A percentile compares a stretch with the other conserved stretches of the same genome.
These are phyloP conservation scores for Tuberolachnus salignus DNA, from an alignment of 2,888 invertebrate genomes.

Conservation along the genomic window DNA sequence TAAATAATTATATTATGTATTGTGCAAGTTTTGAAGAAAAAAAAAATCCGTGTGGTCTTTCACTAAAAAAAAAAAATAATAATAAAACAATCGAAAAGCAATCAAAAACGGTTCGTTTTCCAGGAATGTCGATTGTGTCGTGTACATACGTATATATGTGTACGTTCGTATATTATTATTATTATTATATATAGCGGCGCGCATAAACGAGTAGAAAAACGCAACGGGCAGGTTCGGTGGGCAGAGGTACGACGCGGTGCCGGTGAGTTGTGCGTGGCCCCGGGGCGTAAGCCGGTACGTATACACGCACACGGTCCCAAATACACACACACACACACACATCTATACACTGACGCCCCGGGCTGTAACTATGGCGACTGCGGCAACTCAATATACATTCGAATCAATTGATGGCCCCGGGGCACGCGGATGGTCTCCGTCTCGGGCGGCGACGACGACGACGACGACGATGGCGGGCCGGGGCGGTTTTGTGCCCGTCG, in stretches of 20 bases:
- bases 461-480: neutral
- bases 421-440: slow-evolving; percentile 29
- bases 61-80: neutral
- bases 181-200: neutral
- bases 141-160: neutral
- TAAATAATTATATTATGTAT: neutral
- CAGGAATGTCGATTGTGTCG: slow-evolving; percentile 10
- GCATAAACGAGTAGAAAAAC: slow-evolving; percentile 50
- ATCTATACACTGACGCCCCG: slow-evolving; percentile 9
- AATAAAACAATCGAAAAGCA: neutral
- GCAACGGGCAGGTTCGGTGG: neutral
- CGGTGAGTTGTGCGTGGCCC: neutral
- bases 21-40: neutral
- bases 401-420: slow-evolving; percentile 52
- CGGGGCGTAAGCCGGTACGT: slow-evolving; percentile 5
- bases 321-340: neutral
- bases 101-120: slow-evolving; percentile 15
- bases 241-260: neutral
- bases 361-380: slow-evolving; percentile 52
- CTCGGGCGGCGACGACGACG: neutral
- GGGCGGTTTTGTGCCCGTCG: slow-evolving; percentile 24
- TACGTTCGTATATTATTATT: too few relatives aligned
- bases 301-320: neutral
- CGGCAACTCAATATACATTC: slow-evolving; percentile 48
- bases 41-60: neutral